Evolutionary conservation across 2,888 invertebrate species (phyloP), one percentile per base, ranked within the genome.

Genomic region (Patella ulyssiponensis): DNA sequence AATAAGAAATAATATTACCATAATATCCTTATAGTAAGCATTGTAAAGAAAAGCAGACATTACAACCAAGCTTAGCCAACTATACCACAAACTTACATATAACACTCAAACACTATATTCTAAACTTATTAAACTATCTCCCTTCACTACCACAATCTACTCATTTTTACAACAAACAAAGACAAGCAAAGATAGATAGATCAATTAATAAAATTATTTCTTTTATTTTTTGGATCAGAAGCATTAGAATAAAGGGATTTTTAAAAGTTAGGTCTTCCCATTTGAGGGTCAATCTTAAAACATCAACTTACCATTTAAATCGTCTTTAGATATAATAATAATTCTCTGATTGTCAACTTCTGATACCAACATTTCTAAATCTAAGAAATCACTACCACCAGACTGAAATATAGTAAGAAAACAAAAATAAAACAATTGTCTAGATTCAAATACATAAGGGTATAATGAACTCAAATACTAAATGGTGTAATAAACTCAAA

Each of bases 271-370:
- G 7, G 44, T 44, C 44, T 44, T 44, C 44, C 44, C 44, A 44
- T 44, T 44, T 7, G 44, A 9, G 9, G 44, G 44, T 44, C 44
- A 44, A 44, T 44, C 44, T 9, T 44, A 44, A 44, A 44, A 44
- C 44, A 44, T 9, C 7, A 23, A 64, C 64, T 64, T 23, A 64
- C 64, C 64, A 64, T 20, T 64, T 64, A 74, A 74, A 17, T n/a
- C 20, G 17, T 74, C 69, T 71, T 83, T 85, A 17, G 91, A 89
- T n/a, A 93, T 90, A 58, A 94, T 93, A 81, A 94, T 93, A n/a
- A 94, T 91, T 20, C 94, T 91, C 82, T 93, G 93, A 72, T 93
- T 94, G 86, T 94, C 94, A 52, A 94, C 92, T 14, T 92, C 82
- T 14, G 88, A 88, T 9, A 89, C 88, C 81, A 73, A 92, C 91